phyloP scores from a whole-genome alignment of 2,113 vertebrate genomes.

The Sclerurus mexicanus region DNA sequence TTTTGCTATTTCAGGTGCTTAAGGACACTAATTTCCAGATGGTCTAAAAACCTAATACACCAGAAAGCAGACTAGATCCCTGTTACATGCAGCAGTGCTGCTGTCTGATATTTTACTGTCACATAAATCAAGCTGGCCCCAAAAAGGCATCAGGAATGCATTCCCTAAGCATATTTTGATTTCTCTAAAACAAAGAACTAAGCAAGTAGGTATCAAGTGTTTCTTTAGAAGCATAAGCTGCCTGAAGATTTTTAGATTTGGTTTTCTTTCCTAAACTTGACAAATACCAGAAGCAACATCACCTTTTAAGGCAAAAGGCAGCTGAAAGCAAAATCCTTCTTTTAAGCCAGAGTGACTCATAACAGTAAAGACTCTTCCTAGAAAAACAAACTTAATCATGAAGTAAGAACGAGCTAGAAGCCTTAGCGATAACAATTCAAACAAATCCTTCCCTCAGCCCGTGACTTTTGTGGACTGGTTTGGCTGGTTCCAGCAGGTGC shows the following conservation, averaged over 20 bases:
- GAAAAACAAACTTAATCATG: slow-evolving; percentile 30
- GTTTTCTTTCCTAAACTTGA: background rate
- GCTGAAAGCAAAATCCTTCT: slow-evolving; percentile 21
- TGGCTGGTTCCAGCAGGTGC: background rate
- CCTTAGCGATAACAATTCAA: background rate
- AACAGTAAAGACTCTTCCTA: background rate
- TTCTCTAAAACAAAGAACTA: background rate
- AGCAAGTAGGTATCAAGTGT: background rate
- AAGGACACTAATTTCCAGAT: background rate
- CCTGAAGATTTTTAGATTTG: background rate
- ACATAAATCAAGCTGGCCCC: background rate
- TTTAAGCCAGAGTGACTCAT: slow-evolving; percentile 55
- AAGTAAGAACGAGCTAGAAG: background rate
- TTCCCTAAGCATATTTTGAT: background rate
- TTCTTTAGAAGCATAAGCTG: background rate
- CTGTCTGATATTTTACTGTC: background rate
- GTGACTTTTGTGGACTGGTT: background rate
- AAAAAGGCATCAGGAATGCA: background rate
- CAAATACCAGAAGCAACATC: slow-evolving; percentile 25
- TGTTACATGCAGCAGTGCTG: background rate
- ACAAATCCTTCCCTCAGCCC: background rate
- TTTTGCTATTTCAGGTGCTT: background rate
- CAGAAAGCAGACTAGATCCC: background rate
- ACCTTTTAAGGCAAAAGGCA: slow-evolving; percentile 60
- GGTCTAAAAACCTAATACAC: background rate